phyloP scores from a whole-genome alignment of 2,888 invertebrate genomes.

The Onchidella celtica region DNA sequence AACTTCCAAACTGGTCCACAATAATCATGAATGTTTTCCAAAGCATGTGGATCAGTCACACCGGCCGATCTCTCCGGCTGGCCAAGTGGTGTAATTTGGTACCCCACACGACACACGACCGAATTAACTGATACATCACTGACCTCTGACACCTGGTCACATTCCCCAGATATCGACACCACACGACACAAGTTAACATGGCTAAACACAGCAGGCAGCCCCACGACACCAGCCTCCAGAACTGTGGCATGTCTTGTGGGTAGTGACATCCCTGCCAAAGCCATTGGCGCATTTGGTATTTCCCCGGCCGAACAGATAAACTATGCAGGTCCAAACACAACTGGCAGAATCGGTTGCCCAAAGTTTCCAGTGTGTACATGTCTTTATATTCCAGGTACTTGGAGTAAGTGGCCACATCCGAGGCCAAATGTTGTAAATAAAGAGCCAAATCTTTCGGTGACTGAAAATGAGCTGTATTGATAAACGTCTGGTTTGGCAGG shows the following conservation, averaged over 20 bases:
- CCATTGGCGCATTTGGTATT: neutral
- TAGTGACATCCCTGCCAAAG: neutral
- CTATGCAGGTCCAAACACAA: neutral
- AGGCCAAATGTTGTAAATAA: conserved; percentile 38
- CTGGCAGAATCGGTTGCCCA: neutral
- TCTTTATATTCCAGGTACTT: conserved; percentile 47
- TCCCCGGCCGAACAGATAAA: neutral
- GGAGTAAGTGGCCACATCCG: conserved; percentile 32
- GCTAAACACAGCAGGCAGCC: too few relatives aligned
- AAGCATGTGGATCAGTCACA: too few relatives aligned
- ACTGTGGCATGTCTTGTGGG: neutral
- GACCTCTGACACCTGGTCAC: too few relatives aligned
- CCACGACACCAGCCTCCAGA: too few relatives aligned
- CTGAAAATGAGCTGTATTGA: conserved; percentile 49
- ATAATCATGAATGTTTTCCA: too few relatives aligned
- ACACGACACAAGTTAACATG: too few relatives aligned
- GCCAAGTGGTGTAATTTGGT: too few relatives aligned
- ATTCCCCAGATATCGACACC: too few relatives aligned
- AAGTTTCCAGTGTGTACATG: conserved; percentile 4
- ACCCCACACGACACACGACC: too few relatives aligned
- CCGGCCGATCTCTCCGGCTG: too few relatives aligned
- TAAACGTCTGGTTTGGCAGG: conserved; percentile 37
- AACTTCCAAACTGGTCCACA: too few relatives aligned
- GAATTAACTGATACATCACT: too few relatives aligned
- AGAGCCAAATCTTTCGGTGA: conserved; percentile 43